Percentiles rank a stretch among this genome's conserved stretches.
phyloP scores from a whole-genome alignment of 2,888 invertebrate species.

The Euzetes globulus region DNA sequence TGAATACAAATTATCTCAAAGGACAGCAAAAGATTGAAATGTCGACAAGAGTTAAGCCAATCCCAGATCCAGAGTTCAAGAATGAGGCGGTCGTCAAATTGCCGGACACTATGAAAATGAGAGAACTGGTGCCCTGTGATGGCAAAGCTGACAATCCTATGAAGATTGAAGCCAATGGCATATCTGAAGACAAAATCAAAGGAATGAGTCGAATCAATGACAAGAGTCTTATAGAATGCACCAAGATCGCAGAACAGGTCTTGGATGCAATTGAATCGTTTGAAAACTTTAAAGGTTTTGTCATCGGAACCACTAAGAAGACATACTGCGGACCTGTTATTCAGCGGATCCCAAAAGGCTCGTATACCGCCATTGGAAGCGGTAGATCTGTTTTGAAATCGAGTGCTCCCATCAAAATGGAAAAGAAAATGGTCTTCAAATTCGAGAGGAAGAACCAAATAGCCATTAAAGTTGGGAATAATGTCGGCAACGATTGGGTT shows the following conservation, averaged over 20 bases:
- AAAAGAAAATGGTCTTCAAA: neutral
- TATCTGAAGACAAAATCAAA: neutral
- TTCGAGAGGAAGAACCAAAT: neutral
- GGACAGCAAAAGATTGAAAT: too few species aligned
- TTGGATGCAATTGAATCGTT: neutral
- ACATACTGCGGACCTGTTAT: neutral
- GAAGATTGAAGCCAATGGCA: neutral
- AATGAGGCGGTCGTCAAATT: neutral
- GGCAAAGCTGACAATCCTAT: neutral
- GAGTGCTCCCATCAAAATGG: too few species aligned
- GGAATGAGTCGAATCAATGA: neutral
- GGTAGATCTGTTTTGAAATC: neutral
- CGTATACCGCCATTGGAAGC: neutral
- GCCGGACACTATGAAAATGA: neutral
- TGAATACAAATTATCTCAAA: too few species aligned
- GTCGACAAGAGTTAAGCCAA: neutral
- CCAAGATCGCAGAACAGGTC: neutral
- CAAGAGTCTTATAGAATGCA: neutral
- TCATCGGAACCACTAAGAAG: neutral
- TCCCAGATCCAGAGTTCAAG: neutral
- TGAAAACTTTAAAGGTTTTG: neutral
- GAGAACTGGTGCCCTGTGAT: neutral
- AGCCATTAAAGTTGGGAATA: neutral
- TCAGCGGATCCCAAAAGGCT: neutral
- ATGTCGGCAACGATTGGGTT: neutral